Conservation (phyloP, 1,140 invertebrate genomes). For the Steinernema feltiae region DNA sequence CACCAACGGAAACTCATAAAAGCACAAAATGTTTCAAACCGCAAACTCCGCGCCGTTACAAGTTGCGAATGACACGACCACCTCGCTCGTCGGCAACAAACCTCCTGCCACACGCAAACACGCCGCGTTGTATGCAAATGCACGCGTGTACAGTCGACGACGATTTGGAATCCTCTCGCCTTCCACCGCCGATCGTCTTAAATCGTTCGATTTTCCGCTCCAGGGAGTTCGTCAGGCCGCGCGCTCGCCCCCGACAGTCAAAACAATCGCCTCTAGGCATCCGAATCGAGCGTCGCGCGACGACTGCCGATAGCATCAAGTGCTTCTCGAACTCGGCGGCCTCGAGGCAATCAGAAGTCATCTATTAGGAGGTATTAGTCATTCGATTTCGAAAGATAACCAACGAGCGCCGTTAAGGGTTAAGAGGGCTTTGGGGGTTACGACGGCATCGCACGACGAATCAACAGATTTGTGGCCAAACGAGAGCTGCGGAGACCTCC, state of each 20-base stretch:
- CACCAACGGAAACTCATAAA: too few species aligned
- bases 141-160: neutral
- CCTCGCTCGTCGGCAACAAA: neutral
- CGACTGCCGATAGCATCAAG: neutral
- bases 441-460: neutral
- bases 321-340: neutral
- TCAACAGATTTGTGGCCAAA: conserved; percentile 8
- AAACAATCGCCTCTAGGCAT: neutral
- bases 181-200: neutral
- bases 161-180: neutral
- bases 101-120: neutral
- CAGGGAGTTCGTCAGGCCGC: neutral
- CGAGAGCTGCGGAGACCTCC: too few species aligned
- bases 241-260: neutral
- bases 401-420: neutral
- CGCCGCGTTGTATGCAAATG: neutral
- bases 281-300: neutral
- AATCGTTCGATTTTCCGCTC: neutral
- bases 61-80: neutral
- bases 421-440: neutral
- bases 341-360: neutral
- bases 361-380: neutral
- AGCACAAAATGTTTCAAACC: neutral
- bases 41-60: neutral
- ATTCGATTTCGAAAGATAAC: neutral